These are phyloP conservation scores for Anneissia japonica DNA, from an alignment of 35 echinoderm and acorn worm genomes.

Conservation along the genomic window DNA sequence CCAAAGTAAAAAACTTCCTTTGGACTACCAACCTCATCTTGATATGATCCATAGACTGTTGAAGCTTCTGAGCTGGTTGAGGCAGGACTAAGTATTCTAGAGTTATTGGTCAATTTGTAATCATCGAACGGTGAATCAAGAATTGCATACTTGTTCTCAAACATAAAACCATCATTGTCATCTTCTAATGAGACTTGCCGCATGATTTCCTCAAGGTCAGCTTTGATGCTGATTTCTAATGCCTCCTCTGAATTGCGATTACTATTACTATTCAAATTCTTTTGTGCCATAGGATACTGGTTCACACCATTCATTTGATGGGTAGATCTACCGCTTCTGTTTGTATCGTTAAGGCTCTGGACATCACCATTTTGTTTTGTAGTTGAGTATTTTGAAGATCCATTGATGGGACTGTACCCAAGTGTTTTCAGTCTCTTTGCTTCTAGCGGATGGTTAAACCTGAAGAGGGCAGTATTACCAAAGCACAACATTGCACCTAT, in stretches of 20 bases:
- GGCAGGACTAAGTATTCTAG: slow-evolving; percentile 46
- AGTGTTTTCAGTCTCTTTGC: slow-evolving; percentile 49
- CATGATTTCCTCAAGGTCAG: slow-evolving; percentile 76
- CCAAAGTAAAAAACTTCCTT: slow-evolving; percentile 39
- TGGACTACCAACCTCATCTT: not conserved
- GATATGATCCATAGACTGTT: slow-evolving; percentile 20
- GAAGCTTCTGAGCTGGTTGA: slow-evolving; percentile 39
- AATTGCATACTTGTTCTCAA: slow-evolving; percentile 49
- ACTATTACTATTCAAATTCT: not conserved
- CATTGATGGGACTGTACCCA: not conserved
- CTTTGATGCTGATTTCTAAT: slow-evolving; percentile 61
- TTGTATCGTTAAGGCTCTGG: not conserved
- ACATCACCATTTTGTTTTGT: not conserved
- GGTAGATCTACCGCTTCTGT: not conserved
- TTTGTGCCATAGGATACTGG: not conserved
- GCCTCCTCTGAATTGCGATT: slow-evolving; percentile 6
- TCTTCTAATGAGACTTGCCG: slow-evolving; percentile 62
- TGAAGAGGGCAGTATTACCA: slow-evolving; percentile 76
- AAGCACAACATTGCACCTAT: slow-evolving; percentile 97
- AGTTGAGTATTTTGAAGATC: not conserved
- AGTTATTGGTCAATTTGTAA: not conserved
- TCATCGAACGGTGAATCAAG: slow-evolving; percentile 21
- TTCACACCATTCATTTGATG: not conserved
- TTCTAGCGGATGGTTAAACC: slow-evolving; percentile 81
- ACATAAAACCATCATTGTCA: slow-evolving; percentile 49